Evolutionary conservation across 2,888 invertebrate species (phyloP).

Genomic region (Zonitis immaculata): DNA sequence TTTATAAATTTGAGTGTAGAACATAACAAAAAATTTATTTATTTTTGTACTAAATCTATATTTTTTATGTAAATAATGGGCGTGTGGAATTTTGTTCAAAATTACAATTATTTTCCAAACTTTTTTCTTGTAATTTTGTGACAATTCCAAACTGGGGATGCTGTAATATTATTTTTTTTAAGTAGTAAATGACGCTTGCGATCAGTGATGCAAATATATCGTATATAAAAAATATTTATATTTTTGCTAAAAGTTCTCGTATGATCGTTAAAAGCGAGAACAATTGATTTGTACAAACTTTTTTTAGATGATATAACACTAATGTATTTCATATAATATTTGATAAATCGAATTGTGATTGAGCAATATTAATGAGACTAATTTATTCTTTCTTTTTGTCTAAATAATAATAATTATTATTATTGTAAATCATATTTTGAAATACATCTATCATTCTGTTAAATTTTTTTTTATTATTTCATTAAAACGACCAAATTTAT

Average conservation of each 20-base stretch:
- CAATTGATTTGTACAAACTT: neutral
- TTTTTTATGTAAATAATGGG: no score
- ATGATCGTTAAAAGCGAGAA: slow-evolving; percentile 8
- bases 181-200: slow-evolving; percentile 10
- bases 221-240: slow-evolving; percentile 18
- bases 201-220: slow-evolving; percentile 14
- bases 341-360: neutral
- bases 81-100: no score
- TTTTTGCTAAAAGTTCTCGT: slow-evolving; percentile 27
- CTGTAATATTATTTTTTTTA: slow-evolving; percentile 13
- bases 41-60: no score
- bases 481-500: no score
- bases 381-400: neutral
- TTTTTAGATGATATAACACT: neutral
- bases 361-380: neutral
- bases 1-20: neutral
- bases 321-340: neutral
- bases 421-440: neutral
- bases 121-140: slow-evolving; percentile 21
- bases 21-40: neutral
- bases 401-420: neutral
- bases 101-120: no score
- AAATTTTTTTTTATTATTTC: neutral
- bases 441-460: neutral
- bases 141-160: slow-evolving; percentile 10